These are phyloP conservation scores for Euura lappo DNA, from an alignment of 1,140 invertebrate genomes.

Conservation along the genomic window DNA sequence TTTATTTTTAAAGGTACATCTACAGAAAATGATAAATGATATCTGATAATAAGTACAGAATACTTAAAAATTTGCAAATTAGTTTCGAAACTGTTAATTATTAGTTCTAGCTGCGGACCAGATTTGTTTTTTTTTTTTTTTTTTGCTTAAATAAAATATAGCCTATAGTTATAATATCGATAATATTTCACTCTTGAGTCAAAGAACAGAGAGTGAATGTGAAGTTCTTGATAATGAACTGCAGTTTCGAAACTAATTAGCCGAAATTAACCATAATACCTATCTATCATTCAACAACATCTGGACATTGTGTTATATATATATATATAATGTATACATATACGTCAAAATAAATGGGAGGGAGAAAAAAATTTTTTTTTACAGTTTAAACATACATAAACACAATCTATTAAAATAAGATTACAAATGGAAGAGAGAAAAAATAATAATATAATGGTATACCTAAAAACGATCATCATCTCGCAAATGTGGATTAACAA, in stretches of 20 bases:
- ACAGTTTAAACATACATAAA: constrained; percentile 47
- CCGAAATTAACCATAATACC: background rate
- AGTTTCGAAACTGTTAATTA: background rate
- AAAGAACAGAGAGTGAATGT: too few species aligned
- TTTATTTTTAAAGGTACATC: constrained; percentile 59
- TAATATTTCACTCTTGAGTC: too few species aligned
- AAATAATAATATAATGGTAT: background rate
- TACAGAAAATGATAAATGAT: constrained; percentile 58
- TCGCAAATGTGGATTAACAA: background rate
- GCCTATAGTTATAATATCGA: too few species aligned
- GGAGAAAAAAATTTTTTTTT: constrained; percentile 33
- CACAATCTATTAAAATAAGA: constrained; percentile 32
- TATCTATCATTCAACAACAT: constrained; percentile 4
- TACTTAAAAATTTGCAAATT: constrained; percentile 26
- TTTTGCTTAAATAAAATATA: too few species aligned
- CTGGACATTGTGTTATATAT: background rate
- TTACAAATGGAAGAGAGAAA: background rate
- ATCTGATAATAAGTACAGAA: constrained; percentile 54
- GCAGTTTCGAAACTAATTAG: background rate
- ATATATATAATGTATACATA: constrained; percentile 24
- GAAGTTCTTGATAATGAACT: too few species aligned
- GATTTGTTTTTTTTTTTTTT: too few species aligned
- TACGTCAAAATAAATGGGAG: constrained; percentile 36
- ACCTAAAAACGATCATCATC: constrained; percentile 5
- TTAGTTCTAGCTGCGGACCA: too few species aligned